Base-by-base conservation (phyloP, 1,140 invertebrate genomes). In the Latrodectus geometricus region DNA sequence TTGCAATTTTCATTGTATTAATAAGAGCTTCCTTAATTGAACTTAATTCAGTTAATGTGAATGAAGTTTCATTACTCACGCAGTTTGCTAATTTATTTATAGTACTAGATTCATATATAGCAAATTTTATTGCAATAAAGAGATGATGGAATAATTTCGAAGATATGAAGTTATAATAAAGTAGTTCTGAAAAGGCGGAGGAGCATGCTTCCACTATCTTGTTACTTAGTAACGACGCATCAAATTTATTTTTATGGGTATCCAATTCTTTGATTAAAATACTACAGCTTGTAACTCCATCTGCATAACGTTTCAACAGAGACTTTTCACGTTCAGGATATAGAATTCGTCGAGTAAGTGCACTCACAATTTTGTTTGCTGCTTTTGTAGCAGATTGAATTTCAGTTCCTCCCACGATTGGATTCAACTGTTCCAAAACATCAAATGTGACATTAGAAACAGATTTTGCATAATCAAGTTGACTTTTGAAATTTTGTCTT, bases 61-160 rank as follows among this genome's bases (percentile, higher is more conserved):
- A 52, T 9, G 35, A 9, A 21, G 23, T 12, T 56, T 21, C 70
- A n/a, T 65, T 74, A 49, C 50, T 66, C 17, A 83, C 12, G 54
- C 80, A 83, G n/a, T 66, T 83, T 74, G 80, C 15, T 1, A 83
- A 49, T n/a, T 3, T 20, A 49, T 75, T 83, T 8, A 74, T 49
- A 14, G 35, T 48, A 21, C 61, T 49, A 56, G n/a, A 17, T 17
- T 65, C 48, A 14, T 74, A 65, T 20, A 50, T 49, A 23, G 9
- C 12, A 49, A 66, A 74, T 74, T 49, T 56, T 21, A 83, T 61
- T 12, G 56, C 49, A 21, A 20, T 54, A 65, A 83, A 83, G 17
- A 83, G 54, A 20, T 83, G 69, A 3, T 74, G 20, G 70, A 83
- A 83, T 74, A 74, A 74, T 20, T 83, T 83, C 49, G 80, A 83